Conservation (phyloP, 23 tunicate species). For the Clavelina lepadiformis region DNA sequence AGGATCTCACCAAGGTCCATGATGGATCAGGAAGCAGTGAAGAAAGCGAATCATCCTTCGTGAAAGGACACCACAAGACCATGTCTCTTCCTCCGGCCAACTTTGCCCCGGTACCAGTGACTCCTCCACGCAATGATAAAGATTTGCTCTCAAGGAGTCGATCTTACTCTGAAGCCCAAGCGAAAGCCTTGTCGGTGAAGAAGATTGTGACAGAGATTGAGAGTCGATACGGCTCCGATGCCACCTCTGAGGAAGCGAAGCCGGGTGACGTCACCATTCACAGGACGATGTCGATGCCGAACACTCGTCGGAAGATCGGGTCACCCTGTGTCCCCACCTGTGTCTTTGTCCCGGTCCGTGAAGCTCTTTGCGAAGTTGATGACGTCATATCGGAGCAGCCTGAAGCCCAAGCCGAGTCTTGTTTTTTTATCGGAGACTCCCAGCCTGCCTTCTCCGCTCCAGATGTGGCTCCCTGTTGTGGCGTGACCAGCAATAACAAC, state of each 20-base stretch:
- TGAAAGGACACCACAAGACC: conserved; percentile 56
- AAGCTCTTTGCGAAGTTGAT: background rate
- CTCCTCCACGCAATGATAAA: background rate
- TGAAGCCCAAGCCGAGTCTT: background rate
- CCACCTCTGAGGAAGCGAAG: background rate
- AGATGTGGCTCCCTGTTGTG: background rate
- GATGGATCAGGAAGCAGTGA: background rate
- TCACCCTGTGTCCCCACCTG: background rate
- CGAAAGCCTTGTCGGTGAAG: conserved; percentile 24
- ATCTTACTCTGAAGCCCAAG: conserved; percentile 28
- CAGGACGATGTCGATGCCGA: conserved; percentile 49
- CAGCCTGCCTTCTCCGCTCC: background rate
- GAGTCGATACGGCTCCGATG: conserved; percentile 8
- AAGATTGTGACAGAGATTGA: conserved; percentile 50
- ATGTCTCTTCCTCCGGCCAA: conserved; percentile 24
- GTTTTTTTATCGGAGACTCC: background rate
- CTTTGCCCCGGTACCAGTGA: background rate
- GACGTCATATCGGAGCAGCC: background rate
- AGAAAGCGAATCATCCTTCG: conserved; percentile 3
- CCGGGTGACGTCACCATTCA: background rate
- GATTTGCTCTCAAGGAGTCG: background rate
- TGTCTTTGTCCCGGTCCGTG: background rate
- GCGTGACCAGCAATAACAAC: background rate
- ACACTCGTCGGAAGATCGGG: conserved; percentile 3
- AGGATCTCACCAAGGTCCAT: conserved; percentile 1